Evolutionary conservation across 2,888 invertebrate species (phyloP).

Genomic region (Lacanobia oleracea): DNA sequence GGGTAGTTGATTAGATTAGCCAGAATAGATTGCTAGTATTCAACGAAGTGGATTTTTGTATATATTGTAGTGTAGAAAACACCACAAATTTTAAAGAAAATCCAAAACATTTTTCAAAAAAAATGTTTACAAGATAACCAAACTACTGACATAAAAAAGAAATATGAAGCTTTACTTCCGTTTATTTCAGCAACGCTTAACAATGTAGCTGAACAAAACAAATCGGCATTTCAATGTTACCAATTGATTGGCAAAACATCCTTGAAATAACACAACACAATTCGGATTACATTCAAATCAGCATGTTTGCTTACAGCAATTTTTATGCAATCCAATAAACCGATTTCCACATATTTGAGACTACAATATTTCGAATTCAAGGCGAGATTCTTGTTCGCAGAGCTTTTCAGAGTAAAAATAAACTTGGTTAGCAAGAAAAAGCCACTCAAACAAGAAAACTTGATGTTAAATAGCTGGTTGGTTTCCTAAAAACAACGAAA

Average conservation of each 20-base stretch:
- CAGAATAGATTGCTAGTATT: slow-evolving; percentile 18
- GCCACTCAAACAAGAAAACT: slow-evolving; percentile 8
- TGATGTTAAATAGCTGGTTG: slow-evolving; percentile 18
- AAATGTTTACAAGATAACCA: background rate
- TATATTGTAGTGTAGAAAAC: background rate
- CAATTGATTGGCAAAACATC: slow-evolving; percentile 70
- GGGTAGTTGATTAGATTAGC: slow-evolving; percentile 42
- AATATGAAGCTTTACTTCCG: slow-evolving; percentile 55
- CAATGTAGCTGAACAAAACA: slow-evolving; percentile 28
- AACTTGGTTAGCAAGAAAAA: slow-evolving; percentile 6
- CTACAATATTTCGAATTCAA: slow-evolving; percentile 41
- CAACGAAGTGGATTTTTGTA: slow-evolving; percentile 22
- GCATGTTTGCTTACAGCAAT: slow-evolving; percentile 29
- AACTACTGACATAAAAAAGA: slow-evolving; percentile 15
- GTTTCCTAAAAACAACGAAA: slow-evolving; percentile 48
- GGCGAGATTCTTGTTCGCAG: slow-evolving; percentile 30
- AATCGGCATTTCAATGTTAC: slow-evolving; percentile 53
- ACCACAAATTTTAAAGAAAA: background rate
- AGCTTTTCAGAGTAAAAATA: slow-evolving; percentile 36
- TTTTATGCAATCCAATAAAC: slow-evolving; percentile 36
- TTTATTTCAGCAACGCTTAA: slow-evolving; percentile 25
- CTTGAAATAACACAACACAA: slow-evolving; percentile 63
- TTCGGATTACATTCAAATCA: slow-evolving; percentile 47
- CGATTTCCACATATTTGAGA: slow-evolving; percentile 24
- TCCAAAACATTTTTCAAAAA: background rate